Conservation (phyloP, 1,140 invertebrate species). For the Aphelinus certus region DNA sequence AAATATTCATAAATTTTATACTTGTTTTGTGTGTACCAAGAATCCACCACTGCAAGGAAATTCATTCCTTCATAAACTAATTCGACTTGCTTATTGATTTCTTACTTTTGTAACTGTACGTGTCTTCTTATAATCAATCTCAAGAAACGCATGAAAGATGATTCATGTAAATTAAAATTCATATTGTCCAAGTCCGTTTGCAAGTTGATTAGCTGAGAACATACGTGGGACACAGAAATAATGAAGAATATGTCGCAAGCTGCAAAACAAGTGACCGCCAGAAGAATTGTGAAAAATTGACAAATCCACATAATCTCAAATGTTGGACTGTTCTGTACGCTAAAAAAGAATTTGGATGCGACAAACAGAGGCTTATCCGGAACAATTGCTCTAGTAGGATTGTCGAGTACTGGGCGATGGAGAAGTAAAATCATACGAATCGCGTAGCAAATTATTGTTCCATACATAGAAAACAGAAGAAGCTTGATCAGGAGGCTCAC, state of each 20-base stretch:
- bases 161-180: neutral
- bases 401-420: neutral
- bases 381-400: too few species aligned
- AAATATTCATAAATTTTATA: slow-evolving; percentile 1
- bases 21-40: neutral
- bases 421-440: neutral
- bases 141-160: neutral
- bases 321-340: slow-evolving; percentile 27
- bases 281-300: slow-evolving; percentile 17
- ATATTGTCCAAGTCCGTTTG: slow-evolving; percentile 24
- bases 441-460: slow-evolving; percentile 10
- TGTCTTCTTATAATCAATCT: slow-evolving; percentile 15
- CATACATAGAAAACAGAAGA: slow-evolving; percentile 12
- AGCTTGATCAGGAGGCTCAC: too few species aligned
- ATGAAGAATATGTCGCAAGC: slow-evolving; percentile 33
- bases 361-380: slow-evolving; percentile 20
- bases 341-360: slow-evolving; percentile 31
- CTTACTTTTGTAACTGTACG: slow-evolving; percentile 14
- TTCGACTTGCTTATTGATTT: neutral
- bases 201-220: slow-evolving; percentile 34
- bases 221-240: slow-evolving; percentile 32
- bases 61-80: too few species aligned
- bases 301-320: slow-evolving; percentile 37
- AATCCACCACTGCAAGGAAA: too few species aligned
- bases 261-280: slow-evolving; percentile 17